Base-by-base conservation (phyloP, 2,888 invertebrate species). In the Drosophila fungiperda region DNA sequence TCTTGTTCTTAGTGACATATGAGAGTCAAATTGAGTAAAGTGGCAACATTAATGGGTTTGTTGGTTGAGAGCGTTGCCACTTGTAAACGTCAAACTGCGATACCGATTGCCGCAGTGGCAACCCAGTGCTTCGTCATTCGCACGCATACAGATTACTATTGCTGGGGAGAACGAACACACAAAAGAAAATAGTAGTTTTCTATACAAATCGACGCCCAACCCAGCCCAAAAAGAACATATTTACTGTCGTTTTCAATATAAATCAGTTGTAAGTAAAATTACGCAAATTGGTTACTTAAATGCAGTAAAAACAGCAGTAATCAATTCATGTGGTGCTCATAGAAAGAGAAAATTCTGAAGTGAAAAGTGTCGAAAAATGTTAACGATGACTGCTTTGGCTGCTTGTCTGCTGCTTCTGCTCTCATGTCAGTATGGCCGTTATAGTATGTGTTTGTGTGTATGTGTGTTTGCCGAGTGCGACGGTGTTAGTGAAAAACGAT, bases 311-410 rank as follows among this genome's bases (percentile, higher is more conserved):
- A 36, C 29, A 32, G 54, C 49, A 68, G 67, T 65, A 78, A 68
- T 38, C 35, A 74, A 62, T 60, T 67, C 62, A 77, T 66, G 54
- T 73, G 64, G 49, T 62, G 57, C 55, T 63, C 48, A 50, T 61
- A 70, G 73, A 78, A 83, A 81, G 79, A 81, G 78, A 90, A 91
- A 89, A 91, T 90, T 91, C 83, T 82, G 63, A 80, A 85, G 82
- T 83, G 84, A 89, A 91, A 90, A 91, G 83, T 87, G 88, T 84
- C 73, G 79, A 82, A 81, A 79, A 84, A 77, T 76, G 74, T 78
- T 73, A 77, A 76, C 80, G 88, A 80, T 83, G 87, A 83, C 82
- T 80, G 67, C 76, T 75, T 70, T 70, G 38, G 38, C 68, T 75
- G 68, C 65, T 61, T 62, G 72, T 65, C 72, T 67, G 68, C 66